phyloP scores from a whole-genome alignment of 1,140 invertebrate species.

The Thaumetopoea pityocampa region DNA sequence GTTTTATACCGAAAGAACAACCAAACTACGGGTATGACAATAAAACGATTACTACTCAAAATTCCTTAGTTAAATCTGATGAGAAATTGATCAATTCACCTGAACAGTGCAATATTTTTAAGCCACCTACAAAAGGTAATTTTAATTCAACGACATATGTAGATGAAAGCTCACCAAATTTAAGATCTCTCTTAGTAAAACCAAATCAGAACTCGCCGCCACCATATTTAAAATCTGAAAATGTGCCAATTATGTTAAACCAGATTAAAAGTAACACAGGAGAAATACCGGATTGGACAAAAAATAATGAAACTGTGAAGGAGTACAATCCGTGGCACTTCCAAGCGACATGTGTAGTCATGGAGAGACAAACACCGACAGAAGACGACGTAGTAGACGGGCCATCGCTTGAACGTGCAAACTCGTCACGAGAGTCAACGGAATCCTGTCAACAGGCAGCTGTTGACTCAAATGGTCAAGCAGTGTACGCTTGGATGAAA shows the following conservation, averaged over 20 bases:
- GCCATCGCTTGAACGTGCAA: conserved; percentile 40
- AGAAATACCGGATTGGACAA: conserved; percentile 42
- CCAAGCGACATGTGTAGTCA: conserved; percentile 53
- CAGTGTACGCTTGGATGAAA: conserved; percentile 67
- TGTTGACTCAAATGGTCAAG: conserved; percentile 38
- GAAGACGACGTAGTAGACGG: conserved; percentile 45
- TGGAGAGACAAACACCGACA: conserved; percentile 45
- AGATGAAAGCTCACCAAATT: conserved; percentile 43
- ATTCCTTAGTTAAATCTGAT: conserved; percentile 25
- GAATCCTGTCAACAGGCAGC: conserved; percentile 63
- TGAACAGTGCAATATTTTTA: conserved; percentile 46
- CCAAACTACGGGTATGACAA: conserved; percentile 37
- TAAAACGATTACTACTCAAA: conserved; percentile 21
- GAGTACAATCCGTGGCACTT: conserved; percentile 60
- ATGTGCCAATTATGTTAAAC: conserved; percentile 42
- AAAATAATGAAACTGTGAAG: conserved; percentile 42
- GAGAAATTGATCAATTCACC: conserved; percentile 50
- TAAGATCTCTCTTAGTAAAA: conserved; percentile 40
- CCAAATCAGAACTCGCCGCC: conserved; percentile 24
- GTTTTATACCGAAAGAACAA: conserved; percentile 40
- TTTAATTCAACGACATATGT: conserved; percentile 38
- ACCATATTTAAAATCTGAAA: conserved; percentile 36
- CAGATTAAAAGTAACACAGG: conserved; percentile 33
- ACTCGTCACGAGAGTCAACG: conserved; percentile 40
- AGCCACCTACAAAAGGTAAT: conserved; percentile 40